Evolutionary conservation across 2,888 invertebrate species (phyloP).

Genomic region (Limenitis camilla): DNA sequence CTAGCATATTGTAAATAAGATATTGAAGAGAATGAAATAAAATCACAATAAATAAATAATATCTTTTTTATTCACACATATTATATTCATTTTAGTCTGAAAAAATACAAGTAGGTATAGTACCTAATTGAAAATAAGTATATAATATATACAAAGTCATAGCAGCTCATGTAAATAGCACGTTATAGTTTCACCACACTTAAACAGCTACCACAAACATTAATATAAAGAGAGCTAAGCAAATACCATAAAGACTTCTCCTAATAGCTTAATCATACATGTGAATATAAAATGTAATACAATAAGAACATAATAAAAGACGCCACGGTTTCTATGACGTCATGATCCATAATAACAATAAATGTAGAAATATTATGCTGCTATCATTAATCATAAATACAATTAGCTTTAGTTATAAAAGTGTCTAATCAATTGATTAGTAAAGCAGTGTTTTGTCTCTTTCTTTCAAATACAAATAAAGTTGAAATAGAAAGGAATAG

Average conservation of each 20-base stretch:
- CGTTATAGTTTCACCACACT: conserved; percentile 2
- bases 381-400: too few relatives aligned
- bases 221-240: conserved; percentile 53
- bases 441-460: too few relatives aligned
- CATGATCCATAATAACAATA: too few relatives aligned
- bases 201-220: conserved; percentile 2
- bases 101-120: conserved; percentile 26
- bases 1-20: too few relatives aligned
- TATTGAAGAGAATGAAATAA: background rate
- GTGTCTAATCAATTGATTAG: too few relatives aligned
- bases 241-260: conserved; percentile 35
- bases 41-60: conserved; percentile 14
- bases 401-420: too few relatives aligned
- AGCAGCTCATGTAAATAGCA: conserved; percentile 19
- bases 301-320: too few relatives aligned
- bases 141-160: conserved; percentile 25
- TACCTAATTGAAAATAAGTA: conserved; percentile 21
- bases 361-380: too few relatives aligned
- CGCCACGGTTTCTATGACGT: too few relatives aligned
- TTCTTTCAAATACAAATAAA: too few relatives aligned
- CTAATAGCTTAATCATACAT: conserved; percentile 63
- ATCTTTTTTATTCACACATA: conserved; percentile 26
- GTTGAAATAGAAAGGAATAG: too few relatives aligned
- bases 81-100: conserved; percentile 25
- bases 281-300: too few relatives aligned